A percentile compares a stretch with the other conserved stretches of the same genome.
phyloP scores from a whole-genome alignment of 2,113 vertebrate species.

The Rhagologus leucostigma region DNA sequence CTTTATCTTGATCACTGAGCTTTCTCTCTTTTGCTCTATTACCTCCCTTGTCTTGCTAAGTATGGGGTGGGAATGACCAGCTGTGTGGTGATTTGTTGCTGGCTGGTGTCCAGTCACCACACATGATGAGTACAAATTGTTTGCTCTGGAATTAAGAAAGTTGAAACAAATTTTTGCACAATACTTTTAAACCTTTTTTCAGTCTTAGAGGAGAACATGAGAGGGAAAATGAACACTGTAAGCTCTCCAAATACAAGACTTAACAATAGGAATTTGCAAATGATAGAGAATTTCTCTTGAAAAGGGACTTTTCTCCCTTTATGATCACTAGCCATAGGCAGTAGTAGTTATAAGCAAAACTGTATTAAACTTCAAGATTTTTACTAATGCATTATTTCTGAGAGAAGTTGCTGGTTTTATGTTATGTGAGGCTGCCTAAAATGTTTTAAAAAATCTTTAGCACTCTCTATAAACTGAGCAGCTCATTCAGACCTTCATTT shows the following conservation, averaged over 20 bases:
- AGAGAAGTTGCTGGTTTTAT: neutral
- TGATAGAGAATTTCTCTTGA: neutral
- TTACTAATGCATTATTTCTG: neutral
- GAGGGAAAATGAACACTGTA: neutral
- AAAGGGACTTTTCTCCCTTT: neutral
- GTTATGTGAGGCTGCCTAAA: neutral
- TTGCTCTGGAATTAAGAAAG: neutral
- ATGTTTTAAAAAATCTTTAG: neutral
- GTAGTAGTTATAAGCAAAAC: neutral
- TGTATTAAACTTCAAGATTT: neutral
- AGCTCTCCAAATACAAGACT: rapidly evolving
- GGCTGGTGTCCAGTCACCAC: neutral
- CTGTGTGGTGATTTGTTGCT: neutral
- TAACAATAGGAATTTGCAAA: neutral
- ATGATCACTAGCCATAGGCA: neutral
- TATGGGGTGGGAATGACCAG: rapidly evolving
- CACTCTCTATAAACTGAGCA: conserved; percentile 30
- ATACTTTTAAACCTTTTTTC: neutral
- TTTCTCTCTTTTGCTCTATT: neutral
- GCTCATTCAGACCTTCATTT: conserved; percentile 15
- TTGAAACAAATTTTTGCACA: neutral
- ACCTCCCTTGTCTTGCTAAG: neutral
- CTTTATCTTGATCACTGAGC: neutral
- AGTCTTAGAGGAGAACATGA: neutral
- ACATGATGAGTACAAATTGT: neutral